Conservation (phyloP, 2,113 vertebrate species). For the Microtus pennsylvanicus region DNA sequence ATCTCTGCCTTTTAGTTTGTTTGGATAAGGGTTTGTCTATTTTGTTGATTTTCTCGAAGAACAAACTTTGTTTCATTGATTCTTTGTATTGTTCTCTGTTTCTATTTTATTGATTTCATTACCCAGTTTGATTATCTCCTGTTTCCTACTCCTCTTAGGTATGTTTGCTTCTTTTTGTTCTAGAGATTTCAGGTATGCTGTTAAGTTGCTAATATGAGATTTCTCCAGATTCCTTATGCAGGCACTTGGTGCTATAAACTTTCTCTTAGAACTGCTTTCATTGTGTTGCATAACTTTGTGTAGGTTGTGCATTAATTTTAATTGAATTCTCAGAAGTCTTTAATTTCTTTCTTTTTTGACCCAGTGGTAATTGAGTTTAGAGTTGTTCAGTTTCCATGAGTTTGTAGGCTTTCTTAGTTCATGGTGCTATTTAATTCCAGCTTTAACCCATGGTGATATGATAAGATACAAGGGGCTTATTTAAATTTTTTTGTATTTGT, state of each 20-base stretch:
- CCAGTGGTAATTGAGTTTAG: too few relatives aligned
- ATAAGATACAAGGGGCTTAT: too few relatives aligned
- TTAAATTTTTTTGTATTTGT: too few relatives aligned
- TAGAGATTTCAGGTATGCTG: neutral
- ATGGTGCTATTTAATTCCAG: too few relatives aligned
- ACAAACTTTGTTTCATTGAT: neutral
- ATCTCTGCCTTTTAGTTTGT: neutral
- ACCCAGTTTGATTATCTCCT: neutral
- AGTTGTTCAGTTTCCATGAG: too few relatives aligned
- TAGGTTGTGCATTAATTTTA: neutral
- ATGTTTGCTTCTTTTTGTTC: neutral
- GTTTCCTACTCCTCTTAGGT: neutral
- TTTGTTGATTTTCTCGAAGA: neutral
- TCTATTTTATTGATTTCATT: neutral
- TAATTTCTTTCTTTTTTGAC: neutral
- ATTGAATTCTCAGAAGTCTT: neutral
- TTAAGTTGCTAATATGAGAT: neutral
- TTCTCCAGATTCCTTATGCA: neutral
- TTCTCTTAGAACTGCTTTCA: neutral
- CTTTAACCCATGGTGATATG: too few relatives aligned
- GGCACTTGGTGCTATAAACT: neutral
- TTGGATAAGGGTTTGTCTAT: neutral
- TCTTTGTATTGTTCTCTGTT: neutral
- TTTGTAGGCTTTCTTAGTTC: too few relatives aligned
- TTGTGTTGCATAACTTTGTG: neutral